phyloP scores from a whole-genome alignment of 1,140 invertebrate species.

The Riptortus pedestris region DNA sequence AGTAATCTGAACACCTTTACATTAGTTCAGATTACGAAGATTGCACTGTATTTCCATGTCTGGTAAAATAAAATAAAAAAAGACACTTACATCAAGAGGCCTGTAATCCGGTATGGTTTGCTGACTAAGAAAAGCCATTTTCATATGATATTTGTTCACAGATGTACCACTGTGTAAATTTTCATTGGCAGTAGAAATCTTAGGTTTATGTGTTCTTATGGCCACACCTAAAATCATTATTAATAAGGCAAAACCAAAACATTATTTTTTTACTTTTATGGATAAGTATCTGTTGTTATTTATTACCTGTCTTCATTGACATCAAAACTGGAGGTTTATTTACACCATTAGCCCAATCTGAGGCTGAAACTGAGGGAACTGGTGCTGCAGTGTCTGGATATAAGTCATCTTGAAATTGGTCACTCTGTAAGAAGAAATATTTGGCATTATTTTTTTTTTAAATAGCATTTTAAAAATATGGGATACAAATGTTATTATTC shows the following conservation, averaged over 20 bases:
- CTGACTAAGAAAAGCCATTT: slow-evolving; percentile 70
- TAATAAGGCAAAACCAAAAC: no score
- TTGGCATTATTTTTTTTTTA: not conserved
- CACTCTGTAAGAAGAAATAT: slow-evolving; percentile 44
- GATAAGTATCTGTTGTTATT: no score
- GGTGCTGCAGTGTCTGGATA: slow-evolving; percentile 84
- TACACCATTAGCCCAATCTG: slow-evolving; percentile 78
- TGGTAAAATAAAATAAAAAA: no score
- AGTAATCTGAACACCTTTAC: no score
- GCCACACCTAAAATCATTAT: slow-evolving; percentile 49
- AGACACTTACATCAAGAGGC: slow-evolving; percentile 44
- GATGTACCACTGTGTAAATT: slow-evolving; percentile 37
- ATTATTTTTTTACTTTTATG: no score
- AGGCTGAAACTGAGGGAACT: slow-evolving; percentile 68
- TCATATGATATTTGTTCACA: slow-evolving; percentile 67
- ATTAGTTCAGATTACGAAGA: no score
- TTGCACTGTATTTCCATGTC: no score
- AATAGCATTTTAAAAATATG: no score
- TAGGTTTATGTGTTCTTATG: slow-evolving; percentile 60
- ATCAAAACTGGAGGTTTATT: slow-evolving; percentile 72
- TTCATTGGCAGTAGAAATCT: slow-evolving; percentile 46
- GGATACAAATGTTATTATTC: no score
- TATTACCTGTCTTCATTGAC: slow-evolving; percentile 71
- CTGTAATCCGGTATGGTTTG: slow-evolving; percentile 76
- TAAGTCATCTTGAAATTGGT: slow-evolving; percentile 75